Evolutionary conservation across 2,113 vertebrate genomes (phyloP), one percentile per base, ranked within the genome.

Genomic region (Synodontis membranacea): DNA sequence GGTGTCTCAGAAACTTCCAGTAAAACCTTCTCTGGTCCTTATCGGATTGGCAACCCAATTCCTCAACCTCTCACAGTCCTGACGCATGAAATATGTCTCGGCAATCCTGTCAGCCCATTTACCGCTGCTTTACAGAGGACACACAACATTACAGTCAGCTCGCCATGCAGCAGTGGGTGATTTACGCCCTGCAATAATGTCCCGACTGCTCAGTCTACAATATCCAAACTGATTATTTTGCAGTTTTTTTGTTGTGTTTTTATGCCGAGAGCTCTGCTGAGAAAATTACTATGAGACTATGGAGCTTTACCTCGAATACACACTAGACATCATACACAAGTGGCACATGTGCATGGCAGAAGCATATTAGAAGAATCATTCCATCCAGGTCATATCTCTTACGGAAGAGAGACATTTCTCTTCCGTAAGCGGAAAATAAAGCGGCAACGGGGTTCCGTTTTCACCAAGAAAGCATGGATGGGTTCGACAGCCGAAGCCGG

Each of bases 31-130:
- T 64, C 88, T 91, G 92, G 91, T 91, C 80, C 68, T 92, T 92
- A 93, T 94, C 90, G 87, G 93, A 93, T 94, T 92, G 92, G 90
- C 90, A 91, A 88, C 88, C 91, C 94, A 91, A 92, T 93, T 93
- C 88, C 81, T 95, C 92, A 92, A 92, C 89, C 92, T 93, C 91
- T 90, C 92, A 86, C 89, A 86, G 81, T 48, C 86, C 88, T 84
- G 88, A 90, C 88, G 89, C 88, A 70, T 88, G 85, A 75, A 91
- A 93, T 94, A 89, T 90, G 90, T 94, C 93, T 93, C 84, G 90
- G 80, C 84, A 88, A 84, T 89, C 84, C 88, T 64, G 85, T 89
- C 85, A 42, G 88, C 84, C 83, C 82, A 88, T 90, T 90, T 87
- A 86, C 87, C 84, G 72, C 78, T 62, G 87, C 87, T 91, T 93